Conservation (phyloP, 2,888 invertebrate genomes). For the Conistra vaccinii region DNA sequence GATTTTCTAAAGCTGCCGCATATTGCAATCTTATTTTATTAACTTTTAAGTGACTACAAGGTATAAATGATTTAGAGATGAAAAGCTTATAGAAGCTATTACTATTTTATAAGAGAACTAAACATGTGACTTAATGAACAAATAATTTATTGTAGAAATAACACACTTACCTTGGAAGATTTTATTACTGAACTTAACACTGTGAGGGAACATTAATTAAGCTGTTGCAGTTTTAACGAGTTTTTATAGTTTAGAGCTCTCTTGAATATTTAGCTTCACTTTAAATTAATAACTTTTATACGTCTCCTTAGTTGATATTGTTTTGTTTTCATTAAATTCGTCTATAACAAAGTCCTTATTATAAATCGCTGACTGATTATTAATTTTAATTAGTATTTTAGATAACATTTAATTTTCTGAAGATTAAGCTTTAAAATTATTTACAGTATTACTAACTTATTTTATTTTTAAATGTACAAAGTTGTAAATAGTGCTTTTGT, state of each 20-base stretch:
- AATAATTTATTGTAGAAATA: conserved; percentile 55
- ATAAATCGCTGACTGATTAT: conserved; percentile 81
- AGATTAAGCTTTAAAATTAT: conserved; percentile 87
- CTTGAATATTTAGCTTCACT: conserved; percentile 7
- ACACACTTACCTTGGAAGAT: neutral
- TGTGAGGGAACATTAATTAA: neutral
- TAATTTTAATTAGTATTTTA: conserved; percentile 72
- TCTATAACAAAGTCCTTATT: conserved; percentile 46
- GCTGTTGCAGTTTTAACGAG: neutral
- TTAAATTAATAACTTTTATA: conserved; percentile 19
- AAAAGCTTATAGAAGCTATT: conserved; percentile 63
- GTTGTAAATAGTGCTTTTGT: conserved; percentile 85
- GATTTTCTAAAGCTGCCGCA: neutral
- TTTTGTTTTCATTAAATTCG: conserved; percentile 27
- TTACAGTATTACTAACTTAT: conserved; percentile 90
- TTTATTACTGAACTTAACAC: neutral
- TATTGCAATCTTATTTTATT: conserved; percentile 5
- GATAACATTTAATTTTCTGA: conserved; percentile 73
- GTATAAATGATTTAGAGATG: conserved; percentile 28
- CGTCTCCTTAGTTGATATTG: conserved; percentile 10
- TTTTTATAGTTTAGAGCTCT: conserved; percentile 15
- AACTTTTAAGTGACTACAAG: neutral
- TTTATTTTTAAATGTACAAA: conserved; percentile 85
- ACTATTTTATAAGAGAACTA: conserved; percentile 42
- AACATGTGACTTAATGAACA: conserved; percentile 42